Evolutionary conservation across 2,113 vertebrate genomes (phyloP).

Genomic region (Dicrurus megarhynchus): DNA sequence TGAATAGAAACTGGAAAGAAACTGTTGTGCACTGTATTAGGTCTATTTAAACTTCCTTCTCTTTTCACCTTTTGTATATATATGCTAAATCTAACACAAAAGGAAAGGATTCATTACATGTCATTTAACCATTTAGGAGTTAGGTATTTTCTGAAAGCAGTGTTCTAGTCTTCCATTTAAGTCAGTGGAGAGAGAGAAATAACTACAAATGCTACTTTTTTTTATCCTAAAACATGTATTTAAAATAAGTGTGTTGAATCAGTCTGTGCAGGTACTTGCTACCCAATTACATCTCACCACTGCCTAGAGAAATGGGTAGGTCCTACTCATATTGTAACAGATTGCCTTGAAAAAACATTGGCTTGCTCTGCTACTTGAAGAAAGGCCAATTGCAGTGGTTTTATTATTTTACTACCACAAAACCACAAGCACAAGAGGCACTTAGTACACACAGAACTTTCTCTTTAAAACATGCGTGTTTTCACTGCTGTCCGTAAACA

Average conservation of each 20-base stretch:
- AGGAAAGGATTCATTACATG: neutral
- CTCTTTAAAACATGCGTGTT: neutral
- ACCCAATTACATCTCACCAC: neutral
- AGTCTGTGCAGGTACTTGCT: neutral
- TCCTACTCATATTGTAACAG: neutral
- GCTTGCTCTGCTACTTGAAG: neutral
- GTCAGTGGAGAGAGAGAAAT: neutral
- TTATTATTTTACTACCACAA: constrained; percentile 1
- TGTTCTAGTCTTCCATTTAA: neutral
- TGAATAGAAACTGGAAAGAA: neutral
- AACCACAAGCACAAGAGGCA: neutral
- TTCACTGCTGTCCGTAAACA: neutral
- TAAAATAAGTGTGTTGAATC: neutral
- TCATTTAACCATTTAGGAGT: neutral
- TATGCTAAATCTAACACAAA: neutral
- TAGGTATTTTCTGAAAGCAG: neutral
- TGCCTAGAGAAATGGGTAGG: neutral
- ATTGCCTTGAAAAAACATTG: neutral
- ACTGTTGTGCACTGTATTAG: neutral
- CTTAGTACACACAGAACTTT: neutral
- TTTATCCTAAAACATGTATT: neutral
- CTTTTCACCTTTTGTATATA: neutral
- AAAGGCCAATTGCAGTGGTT: neutral
- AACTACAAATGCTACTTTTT: neutral
- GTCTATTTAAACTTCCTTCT: neutral